These are phyloP conservation scores for Penaeus monodon DNA, from an alignment of 2,888 invertebrate species.

Conservation along the genomic window DNA sequence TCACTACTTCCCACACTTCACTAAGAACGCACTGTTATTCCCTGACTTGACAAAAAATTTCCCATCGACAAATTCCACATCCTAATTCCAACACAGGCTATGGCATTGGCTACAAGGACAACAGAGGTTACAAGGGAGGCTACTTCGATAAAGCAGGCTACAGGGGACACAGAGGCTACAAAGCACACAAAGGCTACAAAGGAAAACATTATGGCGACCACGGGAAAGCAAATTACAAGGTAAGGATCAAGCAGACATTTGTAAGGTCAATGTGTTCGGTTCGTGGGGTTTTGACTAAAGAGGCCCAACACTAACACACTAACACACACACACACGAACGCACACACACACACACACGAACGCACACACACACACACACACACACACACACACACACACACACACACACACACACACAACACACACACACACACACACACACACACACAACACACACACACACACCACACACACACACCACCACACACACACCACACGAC, in stretches of 20 bases:
- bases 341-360: not conserved
- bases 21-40: too few species aligned
- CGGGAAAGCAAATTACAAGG: conserved; percentile 76
- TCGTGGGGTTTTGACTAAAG: not conserved
- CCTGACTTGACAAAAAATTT: too few species aligned
- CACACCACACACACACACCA: too few species aligned
- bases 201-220: conserved; percentile 82
- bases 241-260: conserved; percentile 1
- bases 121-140: conserved; percentile 70
- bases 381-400: not conserved
- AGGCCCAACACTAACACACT: not conserved
- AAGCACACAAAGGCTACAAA: conserved; percentile 80
- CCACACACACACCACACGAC: too few species aligned
- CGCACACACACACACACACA: not conserved
- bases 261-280: conserved; percentile 19
- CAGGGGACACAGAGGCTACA: conserved; percentile 74
- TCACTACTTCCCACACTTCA: too few species aligned
- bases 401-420: too few species aligned
- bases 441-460: too few species aligned
- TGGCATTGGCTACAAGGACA: conserved; percentile 71
- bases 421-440: too few species aligned
- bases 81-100: not conserved
- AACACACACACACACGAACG: not conserved
- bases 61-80: too few species aligned
- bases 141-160: conserved; percentile 66